Percentiles rank a stretch among this genome's conserved stretches.
Conservation (phyloP, 2,797 vertebrate species). For the Phrynocephalus vlangalii region DNA sequence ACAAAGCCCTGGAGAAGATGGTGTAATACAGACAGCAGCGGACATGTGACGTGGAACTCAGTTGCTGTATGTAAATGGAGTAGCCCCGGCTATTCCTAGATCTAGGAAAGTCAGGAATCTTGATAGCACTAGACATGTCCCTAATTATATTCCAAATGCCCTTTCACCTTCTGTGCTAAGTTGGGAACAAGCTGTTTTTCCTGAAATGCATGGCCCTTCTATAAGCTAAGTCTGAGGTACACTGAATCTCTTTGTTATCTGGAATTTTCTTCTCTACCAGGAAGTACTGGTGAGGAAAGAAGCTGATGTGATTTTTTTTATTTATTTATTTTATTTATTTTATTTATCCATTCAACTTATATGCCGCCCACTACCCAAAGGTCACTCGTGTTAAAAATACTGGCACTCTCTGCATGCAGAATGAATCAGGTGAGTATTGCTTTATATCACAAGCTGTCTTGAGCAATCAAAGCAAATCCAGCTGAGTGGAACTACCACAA, state of each 20-base stretch:
- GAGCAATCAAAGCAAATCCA: not conserved
- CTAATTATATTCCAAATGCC: not conserved
- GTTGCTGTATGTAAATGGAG: not conserved
- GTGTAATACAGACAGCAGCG: not conserved
- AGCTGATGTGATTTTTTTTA: not conserved
- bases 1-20: constrained; percentile 16
- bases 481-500: not conserved
- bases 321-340: too few species aligned
- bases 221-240: too few species aligned
- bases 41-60: not conserved
- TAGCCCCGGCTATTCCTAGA: not conserved
- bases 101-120: not conserved
- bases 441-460: not conserved
- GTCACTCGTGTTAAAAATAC: not conserved
- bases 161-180: not conserved
- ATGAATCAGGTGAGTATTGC: not conserved
- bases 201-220: not conserved
- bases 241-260: not conserved
- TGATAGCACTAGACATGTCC: not conserved
- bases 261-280: not conserved
- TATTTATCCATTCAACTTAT: too few species aligned
- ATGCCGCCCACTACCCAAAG: too few species aligned
- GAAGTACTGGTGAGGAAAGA: not conserved
- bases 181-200: not conserved
- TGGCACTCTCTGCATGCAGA: not conserved